A percentile compares a stretch with the other conserved stretches of the same genome.
These are phyloP conservation scores for Nomada hirtipes DNA, from an alignment of 2,888 invertebrate genomes.

Conservation along the genomic window DNA sequence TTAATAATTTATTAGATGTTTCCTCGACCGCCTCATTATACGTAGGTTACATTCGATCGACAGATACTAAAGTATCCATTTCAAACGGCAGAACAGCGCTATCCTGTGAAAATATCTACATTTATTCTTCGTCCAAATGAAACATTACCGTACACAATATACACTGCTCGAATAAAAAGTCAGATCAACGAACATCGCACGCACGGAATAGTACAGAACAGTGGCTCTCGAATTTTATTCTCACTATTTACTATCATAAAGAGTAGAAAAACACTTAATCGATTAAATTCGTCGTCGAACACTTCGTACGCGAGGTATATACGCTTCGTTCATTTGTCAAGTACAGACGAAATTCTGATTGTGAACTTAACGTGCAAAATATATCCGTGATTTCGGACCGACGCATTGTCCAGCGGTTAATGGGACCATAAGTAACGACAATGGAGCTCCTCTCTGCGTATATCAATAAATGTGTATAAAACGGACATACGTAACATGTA, in stretches of 20 bases:
- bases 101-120: slow-evolving; percentile 33
- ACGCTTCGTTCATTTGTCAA: neutral
- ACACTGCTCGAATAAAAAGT: neutral
- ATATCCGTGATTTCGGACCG: neutral
- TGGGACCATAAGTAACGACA: slow-evolving; percentile 10
- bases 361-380: neutral
- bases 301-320: neutral
- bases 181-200: neutral
- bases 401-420: slow-evolving; percentile 10
- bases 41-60: slow-evolving; percentile 25
- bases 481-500: slow-evolving; percentile 11
- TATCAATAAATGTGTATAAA: slow-evolving; percentile 16
- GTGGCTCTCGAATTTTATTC: neutral
- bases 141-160: neutral
- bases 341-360: neutral
- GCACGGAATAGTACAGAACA: neutral
- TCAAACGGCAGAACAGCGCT: neutral
- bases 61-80: slow-evolving; percentile 31
- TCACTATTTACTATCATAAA: neutral
- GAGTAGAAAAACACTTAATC: slow-evolving; percentile 3
- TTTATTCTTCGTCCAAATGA: too few relatives aligned
- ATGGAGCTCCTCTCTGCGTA: slow-evolving; percentile 17
- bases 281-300: slow-evolving; percentile 11
- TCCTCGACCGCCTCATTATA: slow-evolving; percentile 57
- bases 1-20: slow-evolving; percentile 53